phyloP scores from a whole-genome alignment of 2,888 invertebrate genomes.

The Dryocosmus kuriphilus region DNA sequence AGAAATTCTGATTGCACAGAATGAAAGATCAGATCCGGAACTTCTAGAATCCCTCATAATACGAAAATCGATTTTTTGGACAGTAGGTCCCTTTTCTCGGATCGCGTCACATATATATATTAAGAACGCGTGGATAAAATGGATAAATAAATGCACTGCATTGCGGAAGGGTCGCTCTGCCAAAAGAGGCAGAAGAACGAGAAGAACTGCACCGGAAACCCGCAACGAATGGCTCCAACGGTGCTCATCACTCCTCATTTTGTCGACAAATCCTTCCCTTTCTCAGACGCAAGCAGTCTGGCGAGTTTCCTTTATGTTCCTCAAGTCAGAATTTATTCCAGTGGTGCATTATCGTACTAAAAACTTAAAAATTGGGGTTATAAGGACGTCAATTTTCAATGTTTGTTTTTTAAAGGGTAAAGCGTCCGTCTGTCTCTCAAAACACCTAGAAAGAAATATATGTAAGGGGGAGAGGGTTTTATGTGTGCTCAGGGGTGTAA shows the following conservation, averaged over 20 bases:
- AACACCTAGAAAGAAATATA: too few relatives aligned
- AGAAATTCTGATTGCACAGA: too few relatives aligned
- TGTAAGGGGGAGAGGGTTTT: too few relatives aligned
- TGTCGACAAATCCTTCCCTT: conserved; percentile 25
- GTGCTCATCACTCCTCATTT: conserved; percentile 17
- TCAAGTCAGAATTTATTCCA: neutral
- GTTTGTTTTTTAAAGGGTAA: too few relatives aligned
- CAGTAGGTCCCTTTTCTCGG: too few relatives aligned
- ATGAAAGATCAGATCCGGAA: too few relatives aligned
- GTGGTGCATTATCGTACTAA: neutral
- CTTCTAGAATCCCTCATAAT: too few relatives aligned
- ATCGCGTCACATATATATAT: too few relatives aligned
- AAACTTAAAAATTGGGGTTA: neutral
- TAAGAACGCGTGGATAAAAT: conserved; percentile 19
- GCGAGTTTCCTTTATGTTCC: conserved; percentile 18
- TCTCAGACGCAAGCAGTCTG: conserved; percentile 1
- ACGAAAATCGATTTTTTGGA: too few relatives aligned
- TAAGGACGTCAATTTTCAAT: neutral
- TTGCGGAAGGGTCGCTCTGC: conserved; percentile 34
- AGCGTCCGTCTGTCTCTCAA: too few relatives aligned
- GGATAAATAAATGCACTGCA: conserved; percentile 32
- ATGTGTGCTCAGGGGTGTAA: too few relatives aligned
- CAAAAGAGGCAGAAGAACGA: conserved; percentile 27
- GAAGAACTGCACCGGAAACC: neutral
- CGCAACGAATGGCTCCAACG: conserved; percentile 17